These are phyloP conservation scores for Tauraco hartlaubi DNA, from an alignment of 2,797 vertebrate species.

Conservation along the genomic window DNA sequence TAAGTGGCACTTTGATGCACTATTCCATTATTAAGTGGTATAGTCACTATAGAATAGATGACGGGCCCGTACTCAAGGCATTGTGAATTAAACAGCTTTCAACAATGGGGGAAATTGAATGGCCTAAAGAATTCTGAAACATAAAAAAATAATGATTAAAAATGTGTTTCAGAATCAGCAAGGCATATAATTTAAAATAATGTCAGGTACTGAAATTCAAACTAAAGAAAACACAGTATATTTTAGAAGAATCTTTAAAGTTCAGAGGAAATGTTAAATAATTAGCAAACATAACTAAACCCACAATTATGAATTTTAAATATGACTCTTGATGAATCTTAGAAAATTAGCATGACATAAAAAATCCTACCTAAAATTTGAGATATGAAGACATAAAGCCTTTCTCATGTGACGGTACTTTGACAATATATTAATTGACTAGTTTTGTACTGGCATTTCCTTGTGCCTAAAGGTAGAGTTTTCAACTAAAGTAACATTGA, in stretches of 20 bases:
- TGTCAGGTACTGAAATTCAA: constrained; percentile 78
- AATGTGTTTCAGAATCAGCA: constrained; percentile 68
- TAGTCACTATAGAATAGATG: constrained; percentile 83
- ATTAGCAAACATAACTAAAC: constrained; percentile 62
- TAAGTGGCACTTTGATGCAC: constrained; percentile 87
- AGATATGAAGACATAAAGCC: constrained; percentile 11
- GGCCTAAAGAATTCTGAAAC: constrained; percentile 74
- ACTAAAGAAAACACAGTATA: constrained; percentile 77
- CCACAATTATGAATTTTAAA: constrained; percentile 63
- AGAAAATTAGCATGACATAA: neutral
- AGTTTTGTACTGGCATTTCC: constrained; percentile 63
- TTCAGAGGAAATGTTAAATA: constrained; percentile 66
- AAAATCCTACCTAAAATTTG: constrained; percentile 4
- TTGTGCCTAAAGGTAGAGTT: constrained; percentile 71
- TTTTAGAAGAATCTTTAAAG: constrained; percentile 65
- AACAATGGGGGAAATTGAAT: constrained; percentile 63
- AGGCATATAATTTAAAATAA: constrained; percentile 79
- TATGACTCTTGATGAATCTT: constrained; percentile 16
- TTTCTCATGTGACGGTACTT: constrained; percentile 44
- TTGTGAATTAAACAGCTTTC: constrained; percentile 81
- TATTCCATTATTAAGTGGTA: constrained; percentile 85
- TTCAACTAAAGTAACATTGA: constrained; percentile 81
- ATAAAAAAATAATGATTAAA: constrained; percentile 79
- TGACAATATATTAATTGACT: constrained; percentile 65
- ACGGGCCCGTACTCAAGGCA: constrained; percentile 74